Evolutionary conservation across 2,888 invertebrate species (phyloP), one percentile per base, ranked within the genome.

Genomic region (Adelognathus sp.): DNA sequence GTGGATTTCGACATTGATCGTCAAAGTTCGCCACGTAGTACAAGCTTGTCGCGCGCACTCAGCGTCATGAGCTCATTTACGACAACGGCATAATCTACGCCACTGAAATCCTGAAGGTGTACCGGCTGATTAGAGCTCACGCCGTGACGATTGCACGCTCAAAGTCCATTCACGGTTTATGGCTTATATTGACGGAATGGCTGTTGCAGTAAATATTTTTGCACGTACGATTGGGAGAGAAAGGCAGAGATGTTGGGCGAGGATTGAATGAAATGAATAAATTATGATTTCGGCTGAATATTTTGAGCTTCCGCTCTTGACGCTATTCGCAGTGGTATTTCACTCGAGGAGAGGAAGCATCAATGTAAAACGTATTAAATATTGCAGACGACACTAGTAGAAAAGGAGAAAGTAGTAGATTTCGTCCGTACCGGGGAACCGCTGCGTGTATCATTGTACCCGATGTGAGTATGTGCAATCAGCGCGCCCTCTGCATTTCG

Each of bases 1-100:
- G 16, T 54, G n/a, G n/a, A 18, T 54, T 54, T 31, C 67, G 11
- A 52, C 52, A 67, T 67, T 41, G 67, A 67, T 67, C 54, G 67
- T 54, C 39, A 36, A 44, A 31, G 64, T 64, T 64, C 64, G 75
- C 69, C 75, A 75, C 67, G 67, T 63, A 33, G 61, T 36, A 61
- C 36, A 39, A 27, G 27, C 16, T 14, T 21, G 63, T 63, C 52
- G 33, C 61, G 52, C 66, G 60, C 50, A 18, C 24, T 50, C 50
- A 36, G 36, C 24, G 29, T 18, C 27, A 16, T n/a, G n/a, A n/a
- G n/a, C n/a, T n/a, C n/a, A 52, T 11, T 36, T 24, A n/a, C 66
- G 66, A 50, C 69, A n/a, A 24, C n/a, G 60, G 29, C 27, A 18
- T 54, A 27, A 69, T 11, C 24, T 9, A 11, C 39, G 27, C 1